Evolutionary conservation across 2,113 vertebrate species (phyloP).

Genomic region (Malaclemys terrapin): DNA sequence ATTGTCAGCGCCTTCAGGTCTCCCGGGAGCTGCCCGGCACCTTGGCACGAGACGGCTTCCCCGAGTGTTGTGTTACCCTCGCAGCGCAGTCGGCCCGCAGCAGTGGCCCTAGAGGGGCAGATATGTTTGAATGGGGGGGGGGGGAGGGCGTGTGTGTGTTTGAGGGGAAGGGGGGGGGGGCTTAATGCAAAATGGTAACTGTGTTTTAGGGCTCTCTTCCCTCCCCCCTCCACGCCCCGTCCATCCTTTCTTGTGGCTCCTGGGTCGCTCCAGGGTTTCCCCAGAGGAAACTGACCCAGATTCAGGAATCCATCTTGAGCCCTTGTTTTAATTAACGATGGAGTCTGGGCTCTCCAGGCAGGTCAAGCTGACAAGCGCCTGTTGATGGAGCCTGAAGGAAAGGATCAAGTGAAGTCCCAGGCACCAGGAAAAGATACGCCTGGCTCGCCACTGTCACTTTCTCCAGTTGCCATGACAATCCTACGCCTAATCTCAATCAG

Average conservation of each 20-base stretch:
- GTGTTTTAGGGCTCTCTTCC: background rate
- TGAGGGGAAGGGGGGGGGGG: background rate
- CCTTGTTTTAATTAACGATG: background rate
- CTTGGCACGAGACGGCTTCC: background rate
- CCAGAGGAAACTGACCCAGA: background rate
- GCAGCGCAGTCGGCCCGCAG: background rate
- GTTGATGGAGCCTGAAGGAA: slow-evolving; percentile 47
- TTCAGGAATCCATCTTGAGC: background rate
- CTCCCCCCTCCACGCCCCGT: background rate
- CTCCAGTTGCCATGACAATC: slow-evolving; percentile 71
- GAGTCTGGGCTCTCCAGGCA: background rate
- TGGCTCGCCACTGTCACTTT: slow-evolving; percentile 80
- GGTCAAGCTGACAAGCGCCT: slow-evolving; percentile 54
- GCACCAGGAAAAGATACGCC: slow-evolving; percentile 56
- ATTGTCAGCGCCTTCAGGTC: background rate
- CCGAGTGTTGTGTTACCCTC: background rate
- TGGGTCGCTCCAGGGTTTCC: background rate
- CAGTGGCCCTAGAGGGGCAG: background rate
- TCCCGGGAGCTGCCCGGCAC: background rate
- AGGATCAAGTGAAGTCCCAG: slow-evolving; percentile 61
- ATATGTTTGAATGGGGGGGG: background rate
- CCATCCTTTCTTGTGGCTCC: background rate
- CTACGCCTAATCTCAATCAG: slow-evolving; percentile 73
- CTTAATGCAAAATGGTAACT: background rate
- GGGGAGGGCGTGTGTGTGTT: background rate